A percentile compares a stretch with the other conserved stretches of the same genome.
phyloP scores from a whole-genome alignment of 2,888 invertebrate species.

The Spicauda simplicius region DNA sequence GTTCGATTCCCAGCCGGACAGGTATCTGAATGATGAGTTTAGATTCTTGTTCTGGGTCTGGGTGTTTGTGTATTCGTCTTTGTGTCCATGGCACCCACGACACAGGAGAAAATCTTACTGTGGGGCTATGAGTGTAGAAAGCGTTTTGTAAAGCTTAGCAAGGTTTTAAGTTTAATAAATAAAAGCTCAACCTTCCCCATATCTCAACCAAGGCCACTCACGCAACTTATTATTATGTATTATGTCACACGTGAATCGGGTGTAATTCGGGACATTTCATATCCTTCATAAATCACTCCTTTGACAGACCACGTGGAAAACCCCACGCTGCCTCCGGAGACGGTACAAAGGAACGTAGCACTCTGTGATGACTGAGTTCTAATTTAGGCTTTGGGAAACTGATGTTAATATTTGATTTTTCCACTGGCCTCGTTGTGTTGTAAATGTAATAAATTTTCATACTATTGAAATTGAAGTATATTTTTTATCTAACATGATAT shows the following conservation, averaged over 20 bases:
- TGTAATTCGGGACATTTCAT: conserved; percentile 31
- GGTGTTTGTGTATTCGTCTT: too few species aligned
- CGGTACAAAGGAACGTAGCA: conserved; percentile 19
- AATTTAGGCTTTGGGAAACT: conserved; percentile 20
- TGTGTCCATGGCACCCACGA: too few species aligned
- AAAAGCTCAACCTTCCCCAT: background rate
- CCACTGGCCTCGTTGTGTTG: background rate
- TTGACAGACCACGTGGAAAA: conserved; percentile 52
- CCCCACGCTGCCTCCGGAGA: conserved; percentile 35
- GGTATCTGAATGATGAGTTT: too few species aligned
- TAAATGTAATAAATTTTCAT: background rate
- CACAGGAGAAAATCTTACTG: too few species aligned
- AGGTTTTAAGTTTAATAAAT: too few species aligned
- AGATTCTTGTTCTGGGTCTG: too few species aligned
- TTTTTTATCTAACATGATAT: too few species aligned
- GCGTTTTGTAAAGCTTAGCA: too few species aligned
- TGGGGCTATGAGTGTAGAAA: too few species aligned
- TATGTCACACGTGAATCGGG: conserved; percentile 20
- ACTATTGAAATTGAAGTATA: too few species aligned
- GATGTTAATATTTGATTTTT: background rate
- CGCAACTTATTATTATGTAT: conserved; percentile 10
- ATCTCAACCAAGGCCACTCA: background rate
- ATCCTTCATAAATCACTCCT: conserved; percentile 45
- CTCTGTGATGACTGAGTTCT: conserved; percentile 41
- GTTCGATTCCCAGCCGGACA: too few species aligned